Evolutionary conservation across 2,888 invertebrate species (phyloP), one percentile per base, ranked within the genome.

Genomic region (Meiosimyza platycephala): DNA sequence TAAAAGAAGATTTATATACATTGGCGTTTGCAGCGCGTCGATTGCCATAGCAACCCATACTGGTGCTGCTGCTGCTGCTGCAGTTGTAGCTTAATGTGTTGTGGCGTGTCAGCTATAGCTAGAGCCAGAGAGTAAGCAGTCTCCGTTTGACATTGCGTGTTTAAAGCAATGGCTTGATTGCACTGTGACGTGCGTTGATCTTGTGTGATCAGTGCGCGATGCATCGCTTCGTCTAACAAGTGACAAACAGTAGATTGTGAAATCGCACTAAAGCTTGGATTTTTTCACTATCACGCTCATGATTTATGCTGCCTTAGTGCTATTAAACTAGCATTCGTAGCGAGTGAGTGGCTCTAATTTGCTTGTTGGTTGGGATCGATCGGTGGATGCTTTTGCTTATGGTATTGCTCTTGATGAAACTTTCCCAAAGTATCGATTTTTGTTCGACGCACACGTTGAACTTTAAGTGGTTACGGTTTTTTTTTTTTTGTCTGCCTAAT

Each of bases 1-100:
- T 86, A 86, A 85, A 83, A 82, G 80, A 85, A 85, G 85, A 85
- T 85, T 85, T 85, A 85, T 85, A 83, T 79, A 79, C 79, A 73
- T 69, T n/a, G 51, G 70, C 13, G 60, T 28, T 28, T 28, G 28
- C 28, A 28, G 28, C 28, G 40, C 40, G 40, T 40, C 40, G 7
- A 40, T 40, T 40, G 9, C 40, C 40, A 40, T 40, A 9, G 40
- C 40, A 40, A 40, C 40, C 40, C 40, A 40, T 40, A 40, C 40
- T 40, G 40, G 2, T 5, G 40, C 40, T 40, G 40, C 40, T 7
- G 40, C 15, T 11, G 51, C 40, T 50, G 47, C 18, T 57, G 48
- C 57, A 67, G 57, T 57, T 54, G 16, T 16, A 66, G 33, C 33
- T 33, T 3, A 68, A 59, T 59, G 47, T 48, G 48, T 55, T 18